phyloP scores from a whole-genome alignment of 2,797 vertebrate genomes.

The Bryconaethiops microstoma region DNA sequence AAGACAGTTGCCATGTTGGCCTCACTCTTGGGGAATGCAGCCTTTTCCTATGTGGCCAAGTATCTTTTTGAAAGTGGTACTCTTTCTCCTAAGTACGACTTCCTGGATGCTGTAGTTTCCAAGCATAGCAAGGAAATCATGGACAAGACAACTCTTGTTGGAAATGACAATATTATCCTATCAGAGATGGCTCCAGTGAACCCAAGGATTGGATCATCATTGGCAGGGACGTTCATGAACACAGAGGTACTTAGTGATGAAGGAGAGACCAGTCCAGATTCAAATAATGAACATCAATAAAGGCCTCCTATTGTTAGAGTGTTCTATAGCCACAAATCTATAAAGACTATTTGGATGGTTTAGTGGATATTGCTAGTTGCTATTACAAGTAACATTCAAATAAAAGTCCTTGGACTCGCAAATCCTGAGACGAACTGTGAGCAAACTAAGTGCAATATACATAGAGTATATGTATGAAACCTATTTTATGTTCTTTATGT shows the following conservation, averaged over 20 bases:
- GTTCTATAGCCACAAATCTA: not conserved
- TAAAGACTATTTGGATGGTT: not conserved
- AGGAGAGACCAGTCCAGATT: conserved; percentile 83
- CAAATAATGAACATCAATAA: conserved; percentile 78
- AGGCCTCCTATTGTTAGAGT: not conserved
- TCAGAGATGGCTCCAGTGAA: conserved; percentile 91
- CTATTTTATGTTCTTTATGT: conserved; percentile 52
- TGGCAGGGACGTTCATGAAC: conserved; percentile 89
- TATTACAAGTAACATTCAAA: not conserved
- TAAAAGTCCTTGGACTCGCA: not conserved
- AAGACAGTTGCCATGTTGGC: conserved; percentile 92
- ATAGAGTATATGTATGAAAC: conserved; percentile 44
- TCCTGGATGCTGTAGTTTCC: conserved; percentile 91
- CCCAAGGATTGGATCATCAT: conserved; percentile 77
- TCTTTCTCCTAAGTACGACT: conserved; percentile 90
- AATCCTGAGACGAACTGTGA: not conserved
- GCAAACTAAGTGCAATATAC: conserved; percentile 69
- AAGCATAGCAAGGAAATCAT: conserved; percentile 95
- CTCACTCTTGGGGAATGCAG: conserved; percentile 87
- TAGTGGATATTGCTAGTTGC: not conserved
- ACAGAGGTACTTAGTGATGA: conserved; percentile 85
- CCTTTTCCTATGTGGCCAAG: conserved; percentile 88
- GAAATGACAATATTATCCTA: conserved; percentile 90
- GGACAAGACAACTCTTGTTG: conserved; percentile 94
- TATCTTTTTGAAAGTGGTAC: conserved; percentile 94